phyloP scores from a whole-genome alignment of 2,797 vertebrate species.

The Sylvilagus floridanus region DNA sequence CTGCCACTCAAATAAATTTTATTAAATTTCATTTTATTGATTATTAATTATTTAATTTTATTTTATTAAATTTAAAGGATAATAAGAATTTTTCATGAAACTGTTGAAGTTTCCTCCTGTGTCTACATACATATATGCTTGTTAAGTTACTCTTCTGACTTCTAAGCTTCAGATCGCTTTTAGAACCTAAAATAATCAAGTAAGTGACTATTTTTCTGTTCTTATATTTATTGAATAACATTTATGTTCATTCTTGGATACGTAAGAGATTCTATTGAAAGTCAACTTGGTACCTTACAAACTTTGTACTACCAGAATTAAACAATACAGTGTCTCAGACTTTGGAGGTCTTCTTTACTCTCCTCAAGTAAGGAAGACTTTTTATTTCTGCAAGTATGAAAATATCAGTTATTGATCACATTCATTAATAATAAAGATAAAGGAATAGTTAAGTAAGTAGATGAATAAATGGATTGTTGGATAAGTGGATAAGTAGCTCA shows the following conservation, averaged over 20 bases:
- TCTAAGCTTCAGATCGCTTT: background rate
- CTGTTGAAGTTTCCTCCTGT: too few species aligned
- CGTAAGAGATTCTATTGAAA: background rate
- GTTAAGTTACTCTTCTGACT: background rate
- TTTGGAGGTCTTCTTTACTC: background rate
- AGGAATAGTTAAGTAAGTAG: background rate
- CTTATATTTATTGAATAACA: background rate
- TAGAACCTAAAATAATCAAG: background rate
- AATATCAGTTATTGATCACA: background rate
- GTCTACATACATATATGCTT: too few species aligned
- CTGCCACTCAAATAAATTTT: too few species aligned
- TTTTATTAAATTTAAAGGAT: too few species aligned
- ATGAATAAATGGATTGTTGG: background rate
- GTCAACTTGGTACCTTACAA: background rate
- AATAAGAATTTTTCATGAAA: too few species aligned
- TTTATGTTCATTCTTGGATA: background rate
- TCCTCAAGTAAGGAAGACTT: background rate
- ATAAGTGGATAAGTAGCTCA: background rate
- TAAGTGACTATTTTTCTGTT: background rate
- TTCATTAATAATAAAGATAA: background rate
- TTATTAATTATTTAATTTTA: too few species aligned
- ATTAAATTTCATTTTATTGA: too few species aligned
- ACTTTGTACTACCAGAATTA: background rate
- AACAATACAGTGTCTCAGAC: background rate
- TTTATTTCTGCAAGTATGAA: background rate